Base-by-base conservation (phyloP, 2,888 invertebrate genomes). In the Lepidocyrtinus sp. region DNA sequence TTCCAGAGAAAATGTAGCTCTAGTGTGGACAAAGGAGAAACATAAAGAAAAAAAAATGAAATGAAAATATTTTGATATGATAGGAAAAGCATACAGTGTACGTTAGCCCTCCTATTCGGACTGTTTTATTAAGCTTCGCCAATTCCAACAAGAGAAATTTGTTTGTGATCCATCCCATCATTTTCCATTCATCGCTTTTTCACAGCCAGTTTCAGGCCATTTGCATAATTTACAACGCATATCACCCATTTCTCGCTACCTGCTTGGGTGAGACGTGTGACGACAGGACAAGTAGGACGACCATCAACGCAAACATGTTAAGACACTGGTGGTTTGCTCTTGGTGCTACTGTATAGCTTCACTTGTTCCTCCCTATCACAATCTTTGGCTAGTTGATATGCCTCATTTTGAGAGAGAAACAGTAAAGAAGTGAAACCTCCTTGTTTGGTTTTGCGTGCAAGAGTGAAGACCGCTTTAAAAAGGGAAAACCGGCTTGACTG, bases 201-300 rank as follows among this genome's bases (percentile, higher is more conserved):
- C 70, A 76, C 76, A 76, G 76, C 64, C 64, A 70, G 76, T 76
- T 76, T 76, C 64, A 70, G 70, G 70, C 70, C 76, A 76, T 76
- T 76, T 76, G 70, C 76, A 76, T 76, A 76, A 76, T 76, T 76
- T 76, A 76, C 70, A 76, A 76, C 65, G 76, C 64, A 76, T 63
- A 75, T 75, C 70, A 76, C 76, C 76, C 69, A 69, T 71, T 70
- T 61, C 61, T 64, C 45, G 63, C 50, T 22, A 36, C 36, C 36
- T 36, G 36, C 36, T 5, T 36, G 36, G 36, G 36, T 36, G 36
- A 36, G 5, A 12, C 12, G 70, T 76, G 70, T 73, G 73, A 73
- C 64, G 36, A 36, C 36, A 36, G 36, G 36, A 36, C 36, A 36
- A 75, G 46, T 36, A 67, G 50, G 67, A 67, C 75, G 63, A 76